These are phyloP conservation scores for Ctenosaura bakeri DNA, from an alignment of 2,797 vertebrate species.

Conservation along the genomic window DNA sequence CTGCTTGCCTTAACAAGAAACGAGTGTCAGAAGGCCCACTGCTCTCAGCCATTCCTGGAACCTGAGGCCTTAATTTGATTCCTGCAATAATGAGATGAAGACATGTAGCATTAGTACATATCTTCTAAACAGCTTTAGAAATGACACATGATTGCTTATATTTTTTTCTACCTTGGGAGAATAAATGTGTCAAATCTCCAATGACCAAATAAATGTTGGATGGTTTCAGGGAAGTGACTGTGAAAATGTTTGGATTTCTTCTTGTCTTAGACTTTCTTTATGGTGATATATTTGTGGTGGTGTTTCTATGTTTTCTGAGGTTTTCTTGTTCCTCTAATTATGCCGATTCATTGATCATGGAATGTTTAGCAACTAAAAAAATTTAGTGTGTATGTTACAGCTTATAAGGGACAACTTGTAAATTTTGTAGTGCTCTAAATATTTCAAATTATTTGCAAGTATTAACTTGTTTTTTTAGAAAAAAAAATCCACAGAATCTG, in stretches of 20 bases:
- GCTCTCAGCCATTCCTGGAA: neutral
- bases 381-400: neutral
- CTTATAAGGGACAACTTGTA: neutral
- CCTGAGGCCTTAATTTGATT: neutral
- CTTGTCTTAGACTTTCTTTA: neutral
- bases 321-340: neutral
- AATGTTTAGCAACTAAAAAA: neutral
- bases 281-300: neutral
- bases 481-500: neutral
- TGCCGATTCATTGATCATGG: neutral
- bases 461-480: neutral
- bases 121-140: neutral
- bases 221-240: neutral
- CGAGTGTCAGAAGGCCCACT: too few species aligned
- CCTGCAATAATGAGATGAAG: neutral
- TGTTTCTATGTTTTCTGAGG: neutral
- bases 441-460: neutral
- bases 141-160: neutral
- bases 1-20: neutral
- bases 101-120: neutral
- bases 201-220: constrained; percentile 27
- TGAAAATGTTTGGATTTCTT: neutral
- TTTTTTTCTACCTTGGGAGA: neutral
- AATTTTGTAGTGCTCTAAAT: neutral
- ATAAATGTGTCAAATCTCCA: neutral